A percentile compares a stretch with the other conserved stretches of the same genome.
Evolutionary conservation across 2,113 vertebrate species (phyloP).

Genomic region (Albula glossodonta): DNA sequence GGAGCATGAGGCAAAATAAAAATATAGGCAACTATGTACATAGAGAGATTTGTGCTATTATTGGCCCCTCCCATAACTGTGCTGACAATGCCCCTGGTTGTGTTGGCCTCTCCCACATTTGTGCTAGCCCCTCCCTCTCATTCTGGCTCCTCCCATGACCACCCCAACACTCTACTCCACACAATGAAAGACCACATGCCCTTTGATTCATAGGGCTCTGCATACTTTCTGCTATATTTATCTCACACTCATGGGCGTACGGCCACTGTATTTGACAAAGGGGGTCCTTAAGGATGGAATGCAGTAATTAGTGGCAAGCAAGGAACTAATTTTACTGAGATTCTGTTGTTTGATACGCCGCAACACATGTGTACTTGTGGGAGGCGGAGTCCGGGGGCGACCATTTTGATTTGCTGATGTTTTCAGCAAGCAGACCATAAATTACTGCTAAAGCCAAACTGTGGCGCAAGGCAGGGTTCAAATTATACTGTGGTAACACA

Average conservation of each 20-base stretch:
- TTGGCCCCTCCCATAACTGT: background rate
- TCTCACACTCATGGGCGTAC: slow-evolving; percentile 47
- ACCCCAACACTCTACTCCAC: background rate
- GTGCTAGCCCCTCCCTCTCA: background rate
- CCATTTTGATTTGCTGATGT: slow-evolving; percentile 31
- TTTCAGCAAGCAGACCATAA: slow-evolving; percentile 26
- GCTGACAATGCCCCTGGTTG: background rate
- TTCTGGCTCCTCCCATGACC: background rate
- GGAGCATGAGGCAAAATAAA: too few species aligned
- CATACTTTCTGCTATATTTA: slow-evolving; percentile 54
- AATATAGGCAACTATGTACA: background rate
- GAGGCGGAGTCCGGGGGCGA: slow-evolving; percentile 25
- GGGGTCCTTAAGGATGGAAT: slow-evolving; percentile 20
- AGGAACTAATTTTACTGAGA: slow-evolving; percentile 24
- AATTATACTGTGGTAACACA: slow-evolving; percentile 34
- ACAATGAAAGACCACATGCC: slow-evolving; percentile 14
- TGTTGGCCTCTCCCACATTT: background rate
- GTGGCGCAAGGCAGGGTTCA: slow-evolving; percentile 18
- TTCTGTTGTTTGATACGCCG: slow-evolving; percentile 37
- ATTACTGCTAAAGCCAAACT: slow-evolving; percentile 34
- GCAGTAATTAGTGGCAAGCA: slow-evolving; percentile 61
- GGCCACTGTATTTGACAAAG: slow-evolving; percentile 32
- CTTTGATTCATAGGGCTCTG: slow-evolving; percentile 42
- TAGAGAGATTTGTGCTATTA: background rate
- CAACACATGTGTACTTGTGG: slow-evolving; percentile 35